Conservation (phyloP, 2,113 vertebrate species). For the Cottus gobio region DNA sequence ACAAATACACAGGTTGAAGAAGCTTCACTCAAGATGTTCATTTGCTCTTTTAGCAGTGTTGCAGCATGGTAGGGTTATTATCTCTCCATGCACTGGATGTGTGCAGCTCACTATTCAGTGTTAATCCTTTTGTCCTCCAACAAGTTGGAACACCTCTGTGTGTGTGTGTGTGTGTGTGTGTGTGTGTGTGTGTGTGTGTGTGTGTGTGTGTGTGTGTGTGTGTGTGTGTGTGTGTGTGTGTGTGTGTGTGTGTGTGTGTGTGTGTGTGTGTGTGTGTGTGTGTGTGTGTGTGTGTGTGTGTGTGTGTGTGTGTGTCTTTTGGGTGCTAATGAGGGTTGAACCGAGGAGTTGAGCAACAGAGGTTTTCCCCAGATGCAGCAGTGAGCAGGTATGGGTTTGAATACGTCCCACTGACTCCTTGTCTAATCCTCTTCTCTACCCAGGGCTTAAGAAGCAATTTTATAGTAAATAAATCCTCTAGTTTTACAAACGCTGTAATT, state of each 20-base stretch:
- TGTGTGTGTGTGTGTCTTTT: conserved; percentile 33
- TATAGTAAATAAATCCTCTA: conserved; percentile 52
- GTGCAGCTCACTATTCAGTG: conserved; percentile 34
- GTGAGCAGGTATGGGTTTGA: conserved; percentile 64
- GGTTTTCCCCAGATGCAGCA: conserved; percentile 42
- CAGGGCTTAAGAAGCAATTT: conserved; percentile 48
- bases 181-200: conserved; percentile 14
- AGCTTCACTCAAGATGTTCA: conserved; percentile 56
- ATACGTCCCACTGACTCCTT: conserved; percentile 44
- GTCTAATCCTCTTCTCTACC: conserved; percentile 35
- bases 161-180: background rate
- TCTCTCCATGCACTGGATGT: conserved; percentile 45
- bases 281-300: background rate
- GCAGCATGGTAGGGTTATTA: conserved; percentile 46
- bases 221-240: background rate
- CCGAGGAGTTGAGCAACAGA: conserved; percentile 39
- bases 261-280: background rate
- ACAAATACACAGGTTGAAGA: conserved; percentile 74
- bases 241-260: conserved; percentile 23
- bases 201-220: background rate
- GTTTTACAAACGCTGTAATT: conserved; percentile 32
- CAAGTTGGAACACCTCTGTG: conserved; percentile 69
- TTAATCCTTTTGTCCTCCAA: conserved; percentile 68
- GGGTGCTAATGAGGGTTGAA: conserved; percentile 34
- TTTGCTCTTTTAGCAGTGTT: conserved; percentile 66